Evolutionary conservation across 1,140 invertebrate genomes (phyloP).

Genomic region (Apocrypta bakeri): DNA sequence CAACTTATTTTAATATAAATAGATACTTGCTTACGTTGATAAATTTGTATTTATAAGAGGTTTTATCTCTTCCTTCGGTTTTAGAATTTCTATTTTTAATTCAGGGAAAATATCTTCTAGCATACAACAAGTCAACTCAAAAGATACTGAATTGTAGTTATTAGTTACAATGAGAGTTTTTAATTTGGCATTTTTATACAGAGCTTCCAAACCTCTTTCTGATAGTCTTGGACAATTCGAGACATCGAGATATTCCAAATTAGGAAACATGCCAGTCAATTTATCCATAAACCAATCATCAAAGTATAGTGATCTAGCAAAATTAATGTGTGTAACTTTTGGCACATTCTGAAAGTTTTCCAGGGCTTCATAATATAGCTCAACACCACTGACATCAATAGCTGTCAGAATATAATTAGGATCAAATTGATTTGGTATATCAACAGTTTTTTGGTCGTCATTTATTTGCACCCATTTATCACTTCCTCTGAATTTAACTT

Average conservation of each 20-base stretch:
- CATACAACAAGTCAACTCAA: slow-evolving; percentile 77
- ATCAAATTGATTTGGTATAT: slow-evolving; percentile 77
- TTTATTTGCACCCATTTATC: slow-evolving; percentile 77
- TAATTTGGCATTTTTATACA: slow-evolving; percentile 78
- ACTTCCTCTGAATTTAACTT: slow-evolving; percentile 79
- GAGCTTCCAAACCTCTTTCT: slow-evolving; percentile 78
- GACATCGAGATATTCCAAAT: slow-evolving; percentile 84
- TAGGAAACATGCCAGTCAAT: slow-evolving; percentile 77
- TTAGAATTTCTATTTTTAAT: slow-evolving; percentile 56
- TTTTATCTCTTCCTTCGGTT: slow-evolving; percentile 38
- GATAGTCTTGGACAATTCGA: slow-evolving; percentile 81
- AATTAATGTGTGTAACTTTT: slow-evolving; percentile 79
- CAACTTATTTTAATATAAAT: background rate
- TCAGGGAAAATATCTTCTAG: slow-evolving; percentile 74
- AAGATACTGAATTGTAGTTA: slow-evolving; percentile 57
- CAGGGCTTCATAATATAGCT: slow-evolving; percentile 83
- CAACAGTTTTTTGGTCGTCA: slow-evolving; percentile 68
- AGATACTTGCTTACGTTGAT: background rate
- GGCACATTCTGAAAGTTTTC: slow-evolving; percentile 78
- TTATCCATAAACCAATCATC: slow-evolving; percentile 87
- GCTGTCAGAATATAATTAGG: slow-evolving; percentile 78
- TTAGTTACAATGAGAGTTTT: slow-evolving; percentile 76
- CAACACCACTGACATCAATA: slow-evolving; percentile 79
- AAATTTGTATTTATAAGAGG: slow-evolving; percentile 3
- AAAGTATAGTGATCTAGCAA: slow-evolving; percentile 78